These are phyloP conservation scores for Bombylius discolor DNA, from an alignment of 2,888 invertebrate species.

Conservation along the genomic window DNA sequence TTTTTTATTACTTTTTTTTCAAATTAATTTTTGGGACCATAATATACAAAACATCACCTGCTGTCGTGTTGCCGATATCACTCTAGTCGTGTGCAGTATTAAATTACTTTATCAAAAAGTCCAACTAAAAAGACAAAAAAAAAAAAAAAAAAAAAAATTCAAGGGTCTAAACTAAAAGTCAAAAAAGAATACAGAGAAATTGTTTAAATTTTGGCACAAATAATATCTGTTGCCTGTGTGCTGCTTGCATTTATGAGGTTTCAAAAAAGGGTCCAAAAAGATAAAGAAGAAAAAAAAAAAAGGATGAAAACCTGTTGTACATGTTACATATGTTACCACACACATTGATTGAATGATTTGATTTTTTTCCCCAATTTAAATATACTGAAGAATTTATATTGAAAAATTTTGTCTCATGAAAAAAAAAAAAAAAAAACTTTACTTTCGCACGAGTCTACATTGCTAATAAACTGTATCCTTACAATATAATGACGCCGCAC, in stretches of 20 bases:
- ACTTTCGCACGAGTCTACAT: background rate
- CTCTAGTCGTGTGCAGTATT: conserved; percentile 7
- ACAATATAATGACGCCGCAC: background rate
- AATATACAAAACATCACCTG: conserved; percentile 1
- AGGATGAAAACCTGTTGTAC: background rate
- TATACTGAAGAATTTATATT: no score
- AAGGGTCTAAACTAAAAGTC: no score
- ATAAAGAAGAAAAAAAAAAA: background rate
- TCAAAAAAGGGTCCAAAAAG: background rate
- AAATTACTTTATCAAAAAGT: background rate
- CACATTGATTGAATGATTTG: background rate
- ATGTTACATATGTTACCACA: background rate
- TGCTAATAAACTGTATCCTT: background rate
- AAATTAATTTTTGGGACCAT: no score
- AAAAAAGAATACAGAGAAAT: no score
- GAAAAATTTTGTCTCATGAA: no score
- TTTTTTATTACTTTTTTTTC: no score
- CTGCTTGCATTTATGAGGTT: background rate
- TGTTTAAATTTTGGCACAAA: no score
- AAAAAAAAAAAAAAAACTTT: background rate
- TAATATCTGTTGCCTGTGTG: no score
- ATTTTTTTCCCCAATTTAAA: no score
- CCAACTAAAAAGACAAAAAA: no score
- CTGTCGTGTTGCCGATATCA: conserved; percentile 1
- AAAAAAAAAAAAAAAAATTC: no score